phyloP scores from a whole-genome alignment of 2,797 vertebrate species.

The Dicrostonyx torquatus region DNA sequence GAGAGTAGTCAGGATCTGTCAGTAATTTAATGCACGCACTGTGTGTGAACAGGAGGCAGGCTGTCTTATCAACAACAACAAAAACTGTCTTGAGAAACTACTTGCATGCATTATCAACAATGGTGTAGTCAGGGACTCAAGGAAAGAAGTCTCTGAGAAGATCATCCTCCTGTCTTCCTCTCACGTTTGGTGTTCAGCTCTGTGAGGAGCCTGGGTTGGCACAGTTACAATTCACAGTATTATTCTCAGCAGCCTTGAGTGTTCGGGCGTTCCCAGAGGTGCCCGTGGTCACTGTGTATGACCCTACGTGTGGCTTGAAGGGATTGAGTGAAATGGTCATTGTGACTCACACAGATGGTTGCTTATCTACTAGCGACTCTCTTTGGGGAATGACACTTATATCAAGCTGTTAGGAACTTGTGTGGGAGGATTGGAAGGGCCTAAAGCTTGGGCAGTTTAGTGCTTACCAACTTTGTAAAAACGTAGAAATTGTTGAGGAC shows the following conservation, averaged over 20 bases:
- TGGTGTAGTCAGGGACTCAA: neutral
- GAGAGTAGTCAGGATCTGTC: neutral
- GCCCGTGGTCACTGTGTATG: conserved; percentile 59
- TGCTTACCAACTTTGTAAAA: neutral
- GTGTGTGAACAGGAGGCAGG: neutral
- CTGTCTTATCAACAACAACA: neutral
- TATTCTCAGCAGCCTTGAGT: conserved; percentile 25
- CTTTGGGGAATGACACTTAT: conserved; percentile 56
- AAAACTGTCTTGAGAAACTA: neutral
- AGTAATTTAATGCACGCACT: neutral
- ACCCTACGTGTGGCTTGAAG: conserved; percentile 75
- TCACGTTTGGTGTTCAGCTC: neutral
- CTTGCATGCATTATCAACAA: neutral
- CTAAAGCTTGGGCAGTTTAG: neutral
- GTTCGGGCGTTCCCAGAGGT: conserved; percentile 35
- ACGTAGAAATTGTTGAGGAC: conserved; percentile 16
- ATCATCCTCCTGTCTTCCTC: neutral
- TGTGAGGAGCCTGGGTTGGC: neutral
- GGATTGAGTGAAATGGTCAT: conserved; percentile 41
- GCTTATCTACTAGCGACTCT: conserved; percentile 73
- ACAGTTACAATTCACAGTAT: neutral
- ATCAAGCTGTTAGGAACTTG: neutral
- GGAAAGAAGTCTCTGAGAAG: neutral
- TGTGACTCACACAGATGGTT: conserved; percentile 78
- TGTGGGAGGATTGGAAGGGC: neutral